phyloP scores from a whole-genome alignment of 2,113 vertebrate species.

The Galeopterus variegatus region DNA sequence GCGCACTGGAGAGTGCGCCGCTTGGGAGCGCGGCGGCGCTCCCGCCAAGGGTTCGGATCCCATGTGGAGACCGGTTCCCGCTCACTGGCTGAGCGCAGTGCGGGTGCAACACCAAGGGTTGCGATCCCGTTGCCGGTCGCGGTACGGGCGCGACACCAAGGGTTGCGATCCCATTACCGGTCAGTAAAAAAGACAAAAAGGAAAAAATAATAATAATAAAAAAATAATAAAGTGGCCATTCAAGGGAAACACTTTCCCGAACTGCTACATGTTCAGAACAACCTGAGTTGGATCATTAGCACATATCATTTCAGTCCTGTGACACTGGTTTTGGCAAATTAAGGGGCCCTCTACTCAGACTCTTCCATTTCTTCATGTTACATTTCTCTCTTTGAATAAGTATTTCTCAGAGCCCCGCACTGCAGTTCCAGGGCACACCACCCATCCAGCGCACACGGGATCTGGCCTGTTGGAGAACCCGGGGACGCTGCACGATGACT shows the following conservation, averaged over 20 bases:
- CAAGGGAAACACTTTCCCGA: neutral
- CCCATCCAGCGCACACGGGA: neutral
- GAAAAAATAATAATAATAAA: too few species aligned
- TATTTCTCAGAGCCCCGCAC: neutral
- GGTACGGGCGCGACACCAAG: too few species aligned
- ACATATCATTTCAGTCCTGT: neutral
- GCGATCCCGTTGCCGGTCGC: too few species aligned
- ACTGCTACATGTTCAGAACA: neutral
- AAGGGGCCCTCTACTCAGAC: neutral
- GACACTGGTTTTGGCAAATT: neutral
- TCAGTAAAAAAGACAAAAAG: too few species aligned
- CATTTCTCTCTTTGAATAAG: neutral
- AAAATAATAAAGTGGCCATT: neutral
- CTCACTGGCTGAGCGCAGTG: too few species aligned
- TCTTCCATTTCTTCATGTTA: neutral
- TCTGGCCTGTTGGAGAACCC: neutral
- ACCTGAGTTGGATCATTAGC: neutral
- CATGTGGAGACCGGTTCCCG: too few species aligned
- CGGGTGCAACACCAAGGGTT: too few species aligned
- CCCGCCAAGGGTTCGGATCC: too few species aligned
- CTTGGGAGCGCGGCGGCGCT: too few species aligned
- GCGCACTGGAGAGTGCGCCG: too few species aligned
- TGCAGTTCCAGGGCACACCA: neutral
- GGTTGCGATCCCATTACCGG: too few species aligned
- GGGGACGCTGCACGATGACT: neutral